Percentiles rank a stretch among this genome's conserved stretches.
These are phyloP conservation scores for Chironomus striatipennis DNA, from an alignment of 1,140 invertebrate genomes.

Conservation along the genomic window DNA sequence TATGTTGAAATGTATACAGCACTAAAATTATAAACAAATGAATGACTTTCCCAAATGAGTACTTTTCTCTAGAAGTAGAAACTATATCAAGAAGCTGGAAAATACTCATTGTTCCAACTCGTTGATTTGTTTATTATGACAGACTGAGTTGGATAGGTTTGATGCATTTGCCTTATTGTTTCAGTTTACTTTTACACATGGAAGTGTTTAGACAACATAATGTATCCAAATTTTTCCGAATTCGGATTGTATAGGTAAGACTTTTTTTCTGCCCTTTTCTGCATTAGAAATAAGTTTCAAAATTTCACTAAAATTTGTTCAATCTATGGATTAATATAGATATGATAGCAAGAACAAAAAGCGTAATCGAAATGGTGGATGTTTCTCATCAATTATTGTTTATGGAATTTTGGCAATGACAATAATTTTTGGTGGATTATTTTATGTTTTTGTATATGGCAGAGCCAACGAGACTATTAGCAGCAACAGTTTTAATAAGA, in stretches of 20 bases:
- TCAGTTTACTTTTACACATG: conserved; percentile 5
- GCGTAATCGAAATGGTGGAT: not conserved
- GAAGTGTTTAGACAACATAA: not conserved
- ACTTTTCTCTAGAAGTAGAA: not conserved
- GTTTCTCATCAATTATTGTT: not conserved
- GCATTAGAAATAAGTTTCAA: too few relatives aligned
- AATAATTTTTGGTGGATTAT: not conserved
- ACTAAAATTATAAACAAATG: not conserved
- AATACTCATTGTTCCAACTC: not conserved
- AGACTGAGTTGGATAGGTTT: not conserved
- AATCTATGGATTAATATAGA: not conserved
- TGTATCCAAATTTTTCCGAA: conserved; percentile 12
- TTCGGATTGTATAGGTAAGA: conserved; percentile 16
- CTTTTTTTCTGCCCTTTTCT: not conserved
- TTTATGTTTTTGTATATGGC: not conserved
- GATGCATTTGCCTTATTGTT: not conserved
- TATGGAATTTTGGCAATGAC: not conserved
- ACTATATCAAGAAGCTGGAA: not conserved
- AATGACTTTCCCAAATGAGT: conserved; percentile 13
- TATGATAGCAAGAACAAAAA: not conserved
- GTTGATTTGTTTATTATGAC: not conserved
- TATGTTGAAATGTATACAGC: not conserved
- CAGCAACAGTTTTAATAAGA: not conserved
- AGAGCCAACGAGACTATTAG: not conserved
- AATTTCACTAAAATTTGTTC: too few relatives aligned